phyloP scores from a whole-genome alignment of 2,113 vertebrate genomes.

The Pimephales promelas region DNA sequence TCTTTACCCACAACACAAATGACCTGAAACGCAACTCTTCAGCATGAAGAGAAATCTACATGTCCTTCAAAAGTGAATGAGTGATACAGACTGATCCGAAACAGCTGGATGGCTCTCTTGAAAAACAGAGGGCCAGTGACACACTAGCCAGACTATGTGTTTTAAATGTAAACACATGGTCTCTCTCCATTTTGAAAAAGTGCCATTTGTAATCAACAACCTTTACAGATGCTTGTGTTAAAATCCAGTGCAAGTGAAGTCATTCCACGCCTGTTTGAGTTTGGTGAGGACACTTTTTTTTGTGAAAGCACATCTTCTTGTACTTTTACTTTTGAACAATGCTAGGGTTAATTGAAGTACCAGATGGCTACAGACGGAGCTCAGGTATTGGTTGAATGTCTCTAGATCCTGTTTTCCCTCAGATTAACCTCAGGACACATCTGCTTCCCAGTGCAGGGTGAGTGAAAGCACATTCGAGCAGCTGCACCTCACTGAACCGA shows the following conservation, averaged over 20 bases:
- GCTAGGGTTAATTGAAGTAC: conserved; percentile 18
- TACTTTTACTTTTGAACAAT: conserved; percentile 2
- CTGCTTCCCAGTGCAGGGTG: conserved; percentile 62
- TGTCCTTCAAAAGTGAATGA: conserved; percentile 63
- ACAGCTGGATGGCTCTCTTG: conserved; percentile 77
- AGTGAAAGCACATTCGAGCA: conserved; percentile 10
- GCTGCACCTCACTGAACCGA: not conserved
- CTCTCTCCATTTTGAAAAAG: conserved; percentile 71
- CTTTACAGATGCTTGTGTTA: conserved; percentile 81
- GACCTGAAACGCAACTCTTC: conserved; percentile 54
- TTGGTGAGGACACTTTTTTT: conserved; percentile 28
- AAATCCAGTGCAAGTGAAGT: conserved; percentile 29
- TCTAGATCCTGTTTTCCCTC: conserved; percentile 65
- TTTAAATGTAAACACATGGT: conserved; percentile 84
- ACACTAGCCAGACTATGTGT: conserved; percentile 79
- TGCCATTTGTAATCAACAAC: conserved; percentile 69
- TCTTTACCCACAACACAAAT: conserved; percentile 41
- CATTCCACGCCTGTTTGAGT: conserved; percentile 1
- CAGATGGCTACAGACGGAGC: conserved; percentile 41
- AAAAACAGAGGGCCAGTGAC: conserved; percentile 67
- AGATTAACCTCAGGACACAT: conserved; percentile 78
- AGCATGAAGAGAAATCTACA: conserved; percentile 57
- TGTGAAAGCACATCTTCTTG: conserved; percentile 30
- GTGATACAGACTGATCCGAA: conserved; percentile 81
- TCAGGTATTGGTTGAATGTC: conserved; percentile 20